phyloP scores from a whole-genome alignment of 2,113 vertebrate species.

The Dipodomys merriami region DNA sequence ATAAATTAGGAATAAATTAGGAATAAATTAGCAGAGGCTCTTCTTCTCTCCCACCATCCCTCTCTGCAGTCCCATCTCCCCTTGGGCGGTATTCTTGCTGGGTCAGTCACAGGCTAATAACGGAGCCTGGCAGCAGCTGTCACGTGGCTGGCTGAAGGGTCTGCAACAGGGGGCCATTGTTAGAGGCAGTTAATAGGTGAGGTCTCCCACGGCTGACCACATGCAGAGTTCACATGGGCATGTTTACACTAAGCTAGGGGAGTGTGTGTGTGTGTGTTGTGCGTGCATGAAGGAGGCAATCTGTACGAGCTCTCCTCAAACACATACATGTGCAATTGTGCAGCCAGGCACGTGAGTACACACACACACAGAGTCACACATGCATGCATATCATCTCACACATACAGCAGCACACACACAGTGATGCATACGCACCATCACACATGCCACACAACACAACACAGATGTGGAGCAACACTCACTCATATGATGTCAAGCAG shows the following conservation, averaged over 20 bases:
- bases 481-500: neutral
- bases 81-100: neutral
- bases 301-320: neutral
- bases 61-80: neutral
- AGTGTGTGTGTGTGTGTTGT: neutral
- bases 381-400: accelerated
- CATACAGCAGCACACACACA: neutral
- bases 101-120: neutral
- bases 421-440: neutral
- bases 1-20: neutral
- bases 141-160: neutral
- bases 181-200: constrained; percentile 26
- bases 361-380: accelerated
- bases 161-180: neutral
- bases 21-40: neutral
- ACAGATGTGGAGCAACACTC: neutral
- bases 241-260: neutral
- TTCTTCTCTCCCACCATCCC: neutral
- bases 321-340: neutral
- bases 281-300: neutral
- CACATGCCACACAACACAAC: neutral
- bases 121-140: neutral
- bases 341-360: neutral
- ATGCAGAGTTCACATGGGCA: neutral
- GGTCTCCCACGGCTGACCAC: constrained; percentile 17